Conservation (phyloP, 1,140 invertebrate genomes). For the Sinonovacula constricta region DNA sequence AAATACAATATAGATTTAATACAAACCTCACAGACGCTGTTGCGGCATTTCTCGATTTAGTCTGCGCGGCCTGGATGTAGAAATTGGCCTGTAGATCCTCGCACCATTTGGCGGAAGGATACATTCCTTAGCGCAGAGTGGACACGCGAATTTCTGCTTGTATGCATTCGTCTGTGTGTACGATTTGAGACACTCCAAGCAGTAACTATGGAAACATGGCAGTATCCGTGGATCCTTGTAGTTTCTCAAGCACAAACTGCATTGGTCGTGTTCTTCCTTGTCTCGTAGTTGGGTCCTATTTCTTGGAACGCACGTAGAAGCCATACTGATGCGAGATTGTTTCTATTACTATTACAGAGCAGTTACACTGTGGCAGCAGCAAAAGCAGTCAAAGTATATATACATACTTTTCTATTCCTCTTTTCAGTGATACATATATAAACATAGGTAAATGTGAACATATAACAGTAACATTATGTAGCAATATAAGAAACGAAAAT, state of each 20-base stretch:
- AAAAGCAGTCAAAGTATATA: no score
- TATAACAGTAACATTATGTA: no score
- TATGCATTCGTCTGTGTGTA: slow-evolving; percentile 39
- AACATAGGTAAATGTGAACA: no score
- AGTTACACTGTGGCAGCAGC: no score
- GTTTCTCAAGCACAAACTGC: slow-evolving; percentile 47
- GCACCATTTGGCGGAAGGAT: slow-evolving; percentile 37
- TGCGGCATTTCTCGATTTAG: slow-evolving; percentile 35
- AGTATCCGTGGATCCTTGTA: slow-evolving; percentile 50
- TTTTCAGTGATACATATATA: no score
- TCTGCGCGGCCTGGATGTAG: slow-evolving; percentile 48
- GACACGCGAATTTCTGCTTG: slow-evolving; percentile 46
- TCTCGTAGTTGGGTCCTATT: no score
- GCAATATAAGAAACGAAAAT: no score
- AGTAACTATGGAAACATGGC: slow-evolving; percentile 57
- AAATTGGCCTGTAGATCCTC: slow-evolving; percentile 47
- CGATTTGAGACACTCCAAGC: slow-evolving; percentile 80
- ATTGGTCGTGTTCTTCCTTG: slow-evolving; percentile 34
- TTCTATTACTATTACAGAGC: no score
- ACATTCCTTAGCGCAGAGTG: slow-evolving; percentile 40
- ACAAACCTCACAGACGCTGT: slow-evolving; percentile 39
- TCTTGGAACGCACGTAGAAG: no score
- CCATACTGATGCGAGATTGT: no score
- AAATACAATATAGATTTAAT: neutral
- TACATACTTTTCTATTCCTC: no score